Conservation (phyloP, 2,113 vertebrate genomes). For the Ammodytes marinus region DNA sequence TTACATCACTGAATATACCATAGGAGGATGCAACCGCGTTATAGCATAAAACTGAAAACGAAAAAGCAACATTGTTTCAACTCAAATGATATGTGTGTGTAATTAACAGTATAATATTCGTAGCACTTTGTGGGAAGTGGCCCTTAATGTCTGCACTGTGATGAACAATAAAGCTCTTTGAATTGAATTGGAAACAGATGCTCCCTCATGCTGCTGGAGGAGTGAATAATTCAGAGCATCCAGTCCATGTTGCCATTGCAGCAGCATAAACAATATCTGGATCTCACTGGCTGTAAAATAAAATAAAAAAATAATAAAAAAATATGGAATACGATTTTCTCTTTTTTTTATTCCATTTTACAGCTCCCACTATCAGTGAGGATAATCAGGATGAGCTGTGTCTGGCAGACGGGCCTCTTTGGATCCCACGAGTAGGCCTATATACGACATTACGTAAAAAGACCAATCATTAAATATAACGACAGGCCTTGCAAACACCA, state of each 20-base stretch:
- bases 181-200: conserved; percentile 67
- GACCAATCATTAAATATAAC: conserved; percentile 41
- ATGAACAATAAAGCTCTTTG: conserved; percentile 64
- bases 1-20: conserved; percentile 4
- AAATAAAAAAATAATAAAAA: no score
- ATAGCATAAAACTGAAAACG: conserved; percentile 41
- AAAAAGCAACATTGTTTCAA: conserved; percentile 28
- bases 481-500: conserved; percentile 41
- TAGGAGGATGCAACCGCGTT: conserved; percentile 21
- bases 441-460: conserved; percentile 28
- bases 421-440: no score
- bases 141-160: conserved; percentile 58
- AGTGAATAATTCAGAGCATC: conserved; percentile 67
- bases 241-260: conserved; percentile 36
- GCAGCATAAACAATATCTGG: conserved; percentile 42
- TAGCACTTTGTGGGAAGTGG: conserved; percentile 46
- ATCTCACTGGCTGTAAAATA: conserved; percentile 28
- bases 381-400: conserved; percentile 36
- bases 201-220: conserved; percentile 54
- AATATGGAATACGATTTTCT: no score
- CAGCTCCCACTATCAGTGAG: conserved; percentile 36
- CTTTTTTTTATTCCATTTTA: conserved; percentile 48
- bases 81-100: conserved; percentile 35
- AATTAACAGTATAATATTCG: conserved; percentile 53
- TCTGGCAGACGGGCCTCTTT: conserved; percentile 35